Conservation (phyloP, 2,888 invertebrate genomes). For the Chrysodeixis includens region DNA sequence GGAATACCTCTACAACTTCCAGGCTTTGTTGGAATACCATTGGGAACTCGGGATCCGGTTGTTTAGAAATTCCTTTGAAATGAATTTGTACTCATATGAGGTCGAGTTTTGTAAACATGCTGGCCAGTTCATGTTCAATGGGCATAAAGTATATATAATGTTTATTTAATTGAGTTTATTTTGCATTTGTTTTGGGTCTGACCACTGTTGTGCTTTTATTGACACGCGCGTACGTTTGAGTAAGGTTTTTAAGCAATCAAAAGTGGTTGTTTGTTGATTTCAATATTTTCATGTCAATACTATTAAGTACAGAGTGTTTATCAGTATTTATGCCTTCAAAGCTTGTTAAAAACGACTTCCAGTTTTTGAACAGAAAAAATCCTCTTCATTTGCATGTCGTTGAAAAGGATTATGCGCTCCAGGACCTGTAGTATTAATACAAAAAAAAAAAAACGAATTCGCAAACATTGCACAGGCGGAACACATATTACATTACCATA, state of each 20-base stretch:
- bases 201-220: conserved; percentile 54
- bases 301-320: conserved; percentile 7
- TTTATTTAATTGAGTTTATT: conserved; percentile 80
- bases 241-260: conserved; percentile 51
- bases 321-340: not conserved
- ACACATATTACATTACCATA: not conserved
- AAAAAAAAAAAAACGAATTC: not conserved
- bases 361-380: not conserved
- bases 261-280: conserved; percentile 34
- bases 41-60: conserved; percentile 84
- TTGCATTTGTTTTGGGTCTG: conserved; percentile 61
- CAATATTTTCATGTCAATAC: conserved; percentile 41
- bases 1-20: conserved; percentile 87
- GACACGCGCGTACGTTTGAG: conserved; percentile 32
- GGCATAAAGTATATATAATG: conserved; percentile 69
- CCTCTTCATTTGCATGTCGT: not conserved
- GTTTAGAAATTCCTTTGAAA: conserved; percentile 87
- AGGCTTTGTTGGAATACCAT: conserved; percentile 88
- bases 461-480: not conserved
- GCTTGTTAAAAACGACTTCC: not conserved
- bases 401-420: not conserved
- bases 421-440: no score
- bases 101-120: conserved; percentile 79
- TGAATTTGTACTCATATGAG: conserved; percentile 85
- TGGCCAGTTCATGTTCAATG: conserved; percentile 77